Conservation (phyloP, 2,888 invertebrate genomes). For the Drosophila koepferae region DNA sequence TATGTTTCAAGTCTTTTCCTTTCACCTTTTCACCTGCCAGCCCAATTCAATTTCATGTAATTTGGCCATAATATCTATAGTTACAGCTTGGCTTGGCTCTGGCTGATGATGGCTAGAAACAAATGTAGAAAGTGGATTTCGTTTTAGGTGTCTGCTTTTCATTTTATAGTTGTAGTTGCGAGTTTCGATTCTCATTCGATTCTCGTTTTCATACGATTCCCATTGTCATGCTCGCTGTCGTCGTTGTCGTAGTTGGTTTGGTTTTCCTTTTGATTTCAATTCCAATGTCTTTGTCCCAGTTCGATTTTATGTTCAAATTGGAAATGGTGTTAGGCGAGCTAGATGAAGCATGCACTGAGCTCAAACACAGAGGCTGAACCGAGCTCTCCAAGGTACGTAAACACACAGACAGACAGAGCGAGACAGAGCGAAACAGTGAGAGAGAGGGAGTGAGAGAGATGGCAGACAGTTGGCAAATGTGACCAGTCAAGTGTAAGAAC, state of each 20-base stretch:
- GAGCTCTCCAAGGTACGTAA: constrained; percentile 18
- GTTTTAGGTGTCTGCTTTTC: constrained; percentile 15
- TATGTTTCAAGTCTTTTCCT: neutral
- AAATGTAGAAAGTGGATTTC: constrained; percentile 41
- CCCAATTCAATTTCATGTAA: constrained; percentile 9
- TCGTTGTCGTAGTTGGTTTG: constrained; percentile 3
- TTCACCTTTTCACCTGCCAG: neutral
- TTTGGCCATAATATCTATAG: constrained; percentile 25
- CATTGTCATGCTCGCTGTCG: constrained; percentile 6
- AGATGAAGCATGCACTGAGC: constrained; percentile 59
- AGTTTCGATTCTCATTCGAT: constrained; percentile 8
- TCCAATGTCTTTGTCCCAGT: constrained; percentile 66
- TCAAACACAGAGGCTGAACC: constrained; percentile 20
- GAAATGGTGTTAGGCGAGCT: constrained; percentile 72
- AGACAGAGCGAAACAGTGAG: neutral
- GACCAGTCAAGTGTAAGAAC: constrained; percentile 72
- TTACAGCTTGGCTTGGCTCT: constrained; percentile 4
- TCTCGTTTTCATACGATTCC: constrained; percentile 12
- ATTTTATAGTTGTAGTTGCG: constrained; percentile 4
- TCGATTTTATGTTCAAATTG: constrained; percentile 73
- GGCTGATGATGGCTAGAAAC: constrained; percentile 27
- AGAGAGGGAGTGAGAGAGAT: neutral
- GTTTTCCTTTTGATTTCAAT: constrained; percentile 54
- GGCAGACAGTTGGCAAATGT: constrained; percentile 37
- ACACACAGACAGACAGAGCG: constrained; percentile 11